Conservation (phyloP, 2,113 vertebrate species). For the Tiliqua scincoides region DNA sequence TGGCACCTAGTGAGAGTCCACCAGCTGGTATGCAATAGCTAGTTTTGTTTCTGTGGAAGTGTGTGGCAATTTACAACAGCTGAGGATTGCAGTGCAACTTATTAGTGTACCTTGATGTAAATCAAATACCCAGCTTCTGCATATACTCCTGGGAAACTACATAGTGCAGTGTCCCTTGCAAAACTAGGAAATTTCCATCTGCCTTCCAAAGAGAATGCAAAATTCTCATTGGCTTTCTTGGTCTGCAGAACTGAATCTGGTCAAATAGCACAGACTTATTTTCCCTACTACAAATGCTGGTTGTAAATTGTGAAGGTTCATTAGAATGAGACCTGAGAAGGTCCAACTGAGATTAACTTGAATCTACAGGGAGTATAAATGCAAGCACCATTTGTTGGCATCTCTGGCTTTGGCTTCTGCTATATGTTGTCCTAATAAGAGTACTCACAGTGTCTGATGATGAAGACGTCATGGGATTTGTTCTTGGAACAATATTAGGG, state of each 20-base stretch:
- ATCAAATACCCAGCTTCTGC: background rate
- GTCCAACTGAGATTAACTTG: background rate
- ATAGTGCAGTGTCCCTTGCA: no score
- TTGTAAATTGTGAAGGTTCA: background rate
- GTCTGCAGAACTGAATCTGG: background rate
- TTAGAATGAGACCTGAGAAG: background rate
- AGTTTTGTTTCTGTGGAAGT: background rate
- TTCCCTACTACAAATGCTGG: background rate
- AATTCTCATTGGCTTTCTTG: background rate
- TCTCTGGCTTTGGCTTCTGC: conserved; percentile 52
- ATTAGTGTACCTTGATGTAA: background rate
- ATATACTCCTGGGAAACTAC: background rate
- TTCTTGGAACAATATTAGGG: background rate
- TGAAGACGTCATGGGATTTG: conserved; percentile 12
- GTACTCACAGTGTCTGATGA: background rate
- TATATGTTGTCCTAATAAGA: conserved; percentile 30
- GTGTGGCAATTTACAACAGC: background rate
- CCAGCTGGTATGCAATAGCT: background rate
- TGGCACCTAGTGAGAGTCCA: background rate
- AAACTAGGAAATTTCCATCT: background rate
- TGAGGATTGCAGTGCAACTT: background rate
- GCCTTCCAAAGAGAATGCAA: background rate
- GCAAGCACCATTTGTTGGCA: background rate
- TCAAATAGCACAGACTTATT: background rate
- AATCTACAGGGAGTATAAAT: background rate